Evolutionary conservation across 1,140 invertebrate species (phyloP), one percentile per base, ranked within the genome.

Genomic region (Semibalanus balanoides): DNA sequence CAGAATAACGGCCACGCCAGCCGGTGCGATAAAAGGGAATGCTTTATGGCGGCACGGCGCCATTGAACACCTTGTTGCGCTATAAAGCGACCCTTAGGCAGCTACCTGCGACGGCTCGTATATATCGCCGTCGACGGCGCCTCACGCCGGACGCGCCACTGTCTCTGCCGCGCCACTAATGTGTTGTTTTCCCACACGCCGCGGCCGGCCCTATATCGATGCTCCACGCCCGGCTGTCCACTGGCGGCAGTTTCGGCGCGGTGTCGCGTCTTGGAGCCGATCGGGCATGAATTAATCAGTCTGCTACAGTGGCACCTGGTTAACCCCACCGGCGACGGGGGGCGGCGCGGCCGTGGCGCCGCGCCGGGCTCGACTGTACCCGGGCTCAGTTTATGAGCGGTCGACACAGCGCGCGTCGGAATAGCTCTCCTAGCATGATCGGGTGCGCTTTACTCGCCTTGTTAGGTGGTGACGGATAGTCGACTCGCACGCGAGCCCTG

Each of bases 141-240:
- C 14, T 25, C 51, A 1, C 51, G 51, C 11, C 51, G 51, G 51
- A 64, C 51, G 51, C 51, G 51, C 51, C 51, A 25, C 51, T 64
- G 51, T 64, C 51, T 14, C 51, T 40, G 51, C 51, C 11, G 51
- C 51, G 51, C 51, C 51, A 25, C 51, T 64, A 64, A 64, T 64
- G 51, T 64, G 51, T 64, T 64, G 51, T 64, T 64, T 64, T 64
- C 51, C 51, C 51, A 64, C 51, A 64, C 51, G 51, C 51, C 51
- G n/a, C n/a, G 51, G 51, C 14, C 51, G 51, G 51, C 51, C 51
- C 11, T 64, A 64, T 40, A 40, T 40, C 35, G 35, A 40, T 17
- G 35, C 35, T 17, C 35, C 35, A 40, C 35, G 35, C 35, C 35
- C 35, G 35, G 35, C 35, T 40, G 35, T 40, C 35, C 35, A 17